phyloP scores from a whole-genome alignment of 2,113 vertebrate genomes.

The Ciconia maguari region DNA sequence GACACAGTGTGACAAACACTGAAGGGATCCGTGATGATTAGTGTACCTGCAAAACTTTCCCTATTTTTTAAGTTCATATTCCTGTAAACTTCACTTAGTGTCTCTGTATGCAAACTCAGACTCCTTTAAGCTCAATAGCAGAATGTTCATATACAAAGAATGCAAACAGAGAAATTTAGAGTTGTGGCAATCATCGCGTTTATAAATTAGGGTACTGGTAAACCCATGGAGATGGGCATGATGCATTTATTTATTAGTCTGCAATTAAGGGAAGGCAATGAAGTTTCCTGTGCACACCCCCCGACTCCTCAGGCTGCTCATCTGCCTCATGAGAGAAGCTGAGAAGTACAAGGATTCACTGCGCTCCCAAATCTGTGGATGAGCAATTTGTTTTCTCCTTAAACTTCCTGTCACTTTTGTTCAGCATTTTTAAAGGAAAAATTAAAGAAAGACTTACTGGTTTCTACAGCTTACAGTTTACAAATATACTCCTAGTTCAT shows the following conservation, averaged over 20 bases:
- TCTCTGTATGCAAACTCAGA: neutral
- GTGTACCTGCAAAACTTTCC: neutral
- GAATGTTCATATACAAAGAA: neutral
- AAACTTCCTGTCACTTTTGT: neutral
- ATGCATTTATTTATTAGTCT: neutral
- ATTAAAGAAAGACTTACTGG: neutral
- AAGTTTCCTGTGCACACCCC: neutral
- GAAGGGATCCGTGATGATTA: too few species aligned
- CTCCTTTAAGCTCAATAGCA: neutral
- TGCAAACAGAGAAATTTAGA: neutral
- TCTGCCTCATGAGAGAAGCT: neutral
- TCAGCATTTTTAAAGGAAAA: neutral
- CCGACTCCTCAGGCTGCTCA: neutral
- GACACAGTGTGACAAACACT: neutral
- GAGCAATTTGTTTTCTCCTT: neutral
- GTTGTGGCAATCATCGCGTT: neutral
- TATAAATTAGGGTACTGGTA: neutral
- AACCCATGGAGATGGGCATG: neutral
- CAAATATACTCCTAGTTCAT: neutral
- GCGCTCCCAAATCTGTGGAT: neutral
- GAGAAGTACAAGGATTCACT: neutral
- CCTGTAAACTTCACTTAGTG: neutral
- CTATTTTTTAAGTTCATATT: neutral
- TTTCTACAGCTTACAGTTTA: neutral
- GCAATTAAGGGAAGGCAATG: neutral